These are phyloP conservation scores for Nyctibius bracteatus DNA, from an alignment of 2,113 vertebrate species.

Conservation along the genomic window DNA sequence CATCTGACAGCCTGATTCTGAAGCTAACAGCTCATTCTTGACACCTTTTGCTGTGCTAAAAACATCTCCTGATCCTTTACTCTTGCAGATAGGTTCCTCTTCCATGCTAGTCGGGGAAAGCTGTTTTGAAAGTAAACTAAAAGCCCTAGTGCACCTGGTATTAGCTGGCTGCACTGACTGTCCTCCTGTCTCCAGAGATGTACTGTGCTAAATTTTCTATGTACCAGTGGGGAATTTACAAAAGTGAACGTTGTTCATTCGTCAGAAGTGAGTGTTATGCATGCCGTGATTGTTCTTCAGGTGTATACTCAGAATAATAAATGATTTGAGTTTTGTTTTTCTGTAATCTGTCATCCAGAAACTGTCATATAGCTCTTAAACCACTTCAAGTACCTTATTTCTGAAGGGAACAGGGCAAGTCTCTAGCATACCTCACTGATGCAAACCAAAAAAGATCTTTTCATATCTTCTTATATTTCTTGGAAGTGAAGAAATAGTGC, in stretches of 20 bases:
- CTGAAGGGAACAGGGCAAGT: background rate
- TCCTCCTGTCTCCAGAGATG: background rate
- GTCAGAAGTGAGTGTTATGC: rapidly evolving
- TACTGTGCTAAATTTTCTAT: background rate
- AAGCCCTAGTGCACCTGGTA: background rate
- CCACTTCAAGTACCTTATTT: background rate
- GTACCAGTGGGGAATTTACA: background rate
- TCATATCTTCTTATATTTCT: rapidly evolving
- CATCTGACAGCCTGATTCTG: background rate
- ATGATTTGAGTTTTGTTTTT: rapidly evolving
- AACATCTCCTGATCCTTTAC: background rate
- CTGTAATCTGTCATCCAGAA: background rate
- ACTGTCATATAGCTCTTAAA: background rate
- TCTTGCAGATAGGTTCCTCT: background rate
- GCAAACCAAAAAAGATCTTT: background rate
- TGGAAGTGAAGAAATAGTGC: background rate
- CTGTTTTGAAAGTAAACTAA: background rate
- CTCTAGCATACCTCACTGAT: background rate
- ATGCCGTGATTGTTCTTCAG: background rate
- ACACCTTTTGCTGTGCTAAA: background rate
- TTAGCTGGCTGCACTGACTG: background rate
- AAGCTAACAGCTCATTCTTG: background rate
- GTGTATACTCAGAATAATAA: background rate
- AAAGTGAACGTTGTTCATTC: background rate
- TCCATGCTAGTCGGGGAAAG: background rate